Evolutionary conservation across 2,113 vertebrate species (phyloP).

Genomic region (Campylorhamphus procurvoides): DNA sequence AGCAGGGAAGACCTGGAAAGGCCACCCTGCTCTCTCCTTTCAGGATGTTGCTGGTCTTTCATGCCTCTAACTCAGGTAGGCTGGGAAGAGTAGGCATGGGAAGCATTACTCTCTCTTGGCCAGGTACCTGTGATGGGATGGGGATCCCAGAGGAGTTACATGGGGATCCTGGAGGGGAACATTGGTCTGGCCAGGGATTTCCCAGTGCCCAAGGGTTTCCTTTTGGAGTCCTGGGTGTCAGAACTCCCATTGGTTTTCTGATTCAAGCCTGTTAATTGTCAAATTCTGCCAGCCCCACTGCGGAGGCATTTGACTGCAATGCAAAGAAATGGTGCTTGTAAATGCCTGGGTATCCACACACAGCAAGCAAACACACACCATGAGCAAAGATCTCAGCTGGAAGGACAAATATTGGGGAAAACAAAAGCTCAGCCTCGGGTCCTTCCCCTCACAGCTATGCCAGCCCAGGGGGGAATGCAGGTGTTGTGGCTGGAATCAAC

Average conservation of each 20-base stretch:
- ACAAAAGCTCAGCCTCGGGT: background rate
- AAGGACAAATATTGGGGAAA: conserved; percentile 32
- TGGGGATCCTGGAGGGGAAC: background rate
- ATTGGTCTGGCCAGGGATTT: background rate
- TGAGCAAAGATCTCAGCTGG: background rate
- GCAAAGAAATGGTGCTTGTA: background rate
- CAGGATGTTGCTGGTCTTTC: background rate
- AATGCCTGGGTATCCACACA: conserved; percentile 39
- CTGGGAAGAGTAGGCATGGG: background rate
- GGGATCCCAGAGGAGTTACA: rapidly evolving
- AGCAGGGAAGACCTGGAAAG: background rate
- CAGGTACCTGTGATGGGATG: rapidly evolving
- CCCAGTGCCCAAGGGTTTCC: background rate
- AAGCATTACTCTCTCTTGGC: background rate
- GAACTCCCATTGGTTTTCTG: background rate
- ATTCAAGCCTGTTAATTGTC: background rate
- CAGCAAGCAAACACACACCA: background rate
- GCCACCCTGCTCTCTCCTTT: background rate
- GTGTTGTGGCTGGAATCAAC: background rate
- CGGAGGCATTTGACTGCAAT: background rate
- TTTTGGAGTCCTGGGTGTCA: background rate
- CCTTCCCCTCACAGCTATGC: background rate
- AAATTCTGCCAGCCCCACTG: background rate
- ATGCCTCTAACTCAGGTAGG: background rate
- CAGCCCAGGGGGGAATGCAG: background rate